phyloP scores from a whole-genome alignment of 2,113 vertebrate species.

The Sclerurus mexicanus region DNA sequence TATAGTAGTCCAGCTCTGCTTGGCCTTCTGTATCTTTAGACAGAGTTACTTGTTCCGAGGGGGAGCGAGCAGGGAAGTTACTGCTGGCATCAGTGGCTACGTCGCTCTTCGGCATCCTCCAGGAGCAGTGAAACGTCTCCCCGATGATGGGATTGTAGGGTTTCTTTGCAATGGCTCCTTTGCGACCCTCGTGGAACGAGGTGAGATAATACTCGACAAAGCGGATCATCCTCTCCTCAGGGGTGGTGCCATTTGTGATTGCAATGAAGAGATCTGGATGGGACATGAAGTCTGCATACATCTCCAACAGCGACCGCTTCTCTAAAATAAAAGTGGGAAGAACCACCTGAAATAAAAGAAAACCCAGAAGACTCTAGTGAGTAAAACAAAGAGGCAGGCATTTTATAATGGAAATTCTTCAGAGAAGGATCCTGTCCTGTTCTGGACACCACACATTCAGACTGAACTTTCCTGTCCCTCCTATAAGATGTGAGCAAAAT shows the following conservation, averaged over 20 bases:
- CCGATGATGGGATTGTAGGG: constrained; percentile 99
- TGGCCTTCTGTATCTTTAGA: constrained; percentile 50
- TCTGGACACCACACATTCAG: not conserved
- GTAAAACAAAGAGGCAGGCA: not conserved
- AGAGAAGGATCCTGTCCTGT: not conserved
- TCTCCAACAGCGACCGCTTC: constrained; percentile 95
- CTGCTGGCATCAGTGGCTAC: constrained; percentile 8
- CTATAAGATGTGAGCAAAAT: not conserved
- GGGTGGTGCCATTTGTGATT: constrained; percentile 81
- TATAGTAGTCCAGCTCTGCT: constrained; percentile 74
- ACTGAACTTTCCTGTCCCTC: not conserved
- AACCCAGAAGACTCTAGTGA: not conserved
- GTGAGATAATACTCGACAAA: constrained; percentile 99
- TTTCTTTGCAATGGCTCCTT: constrained; percentile 97
- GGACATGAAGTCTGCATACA: constrained; percentile 99
- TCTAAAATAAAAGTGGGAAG: constrained; percentile 98
- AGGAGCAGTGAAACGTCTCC: constrained; percentile 97
- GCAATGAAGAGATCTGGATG: constrained; percentile 93
- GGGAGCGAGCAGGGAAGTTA: constrained; percentile 5
- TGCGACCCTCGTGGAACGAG: constrained; percentile 97
- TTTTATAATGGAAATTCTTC: not conserved
- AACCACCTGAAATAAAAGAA: constrained; percentile 82
- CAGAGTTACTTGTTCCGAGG: constrained; percentile 40
- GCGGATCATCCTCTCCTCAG: constrained; percentile 93
- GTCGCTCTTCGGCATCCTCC: constrained; percentile 78